Conservation (phyloP, 2,888 invertebrate genomes). For the Philhelius pedissequus region DNA sequence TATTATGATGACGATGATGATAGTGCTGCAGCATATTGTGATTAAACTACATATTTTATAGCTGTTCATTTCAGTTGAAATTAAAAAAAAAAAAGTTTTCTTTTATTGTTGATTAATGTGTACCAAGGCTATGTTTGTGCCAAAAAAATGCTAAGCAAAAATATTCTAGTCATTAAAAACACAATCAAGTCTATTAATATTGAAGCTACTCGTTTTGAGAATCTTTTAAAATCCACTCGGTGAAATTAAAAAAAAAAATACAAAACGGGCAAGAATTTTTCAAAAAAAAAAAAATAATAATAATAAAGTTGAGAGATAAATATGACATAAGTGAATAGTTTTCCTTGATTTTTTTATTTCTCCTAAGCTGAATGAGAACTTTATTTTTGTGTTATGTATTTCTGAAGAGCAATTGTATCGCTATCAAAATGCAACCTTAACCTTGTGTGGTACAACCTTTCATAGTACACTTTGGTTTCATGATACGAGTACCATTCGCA, state of each 20-base stretch:
- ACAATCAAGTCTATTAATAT: not conserved
- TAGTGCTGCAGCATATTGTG: conserved; percentile 3
- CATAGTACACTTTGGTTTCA: conserved; percentile 24
- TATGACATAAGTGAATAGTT: conserved; percentile 42
- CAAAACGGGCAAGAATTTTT: conserved; percentile 3
- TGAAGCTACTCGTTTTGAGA: not conserved
- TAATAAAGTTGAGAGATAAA: conserved; percentile 25
- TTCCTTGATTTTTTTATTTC: not conserved
- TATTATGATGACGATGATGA: not conserved
- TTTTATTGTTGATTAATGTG: not conserved
- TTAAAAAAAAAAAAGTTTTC: not conserved
- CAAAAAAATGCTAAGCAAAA: conserved; percentile 20
- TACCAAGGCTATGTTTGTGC: not conserved
- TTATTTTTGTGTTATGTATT: conserved; percentile 14
- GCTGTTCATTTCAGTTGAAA: not conserved
- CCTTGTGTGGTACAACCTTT: conserved; percentile 26
- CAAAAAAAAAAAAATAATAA: conserved; percentile 37
- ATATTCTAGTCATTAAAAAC: conserved; percentile 19
- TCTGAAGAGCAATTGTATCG: conserved; percentile 34
- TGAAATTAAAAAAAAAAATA: conserved; percentile 1
- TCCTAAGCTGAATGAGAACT: not conserved
- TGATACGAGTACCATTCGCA: not conserved
- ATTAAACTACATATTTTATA: not conserved
- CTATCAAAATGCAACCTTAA: conserved; percentile 28
- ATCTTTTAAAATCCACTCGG: not conserved